phyloP scores from a whole-genome alignment of 2,888 invertebrate species.

The Myopa tessellatipennis region DNA sequence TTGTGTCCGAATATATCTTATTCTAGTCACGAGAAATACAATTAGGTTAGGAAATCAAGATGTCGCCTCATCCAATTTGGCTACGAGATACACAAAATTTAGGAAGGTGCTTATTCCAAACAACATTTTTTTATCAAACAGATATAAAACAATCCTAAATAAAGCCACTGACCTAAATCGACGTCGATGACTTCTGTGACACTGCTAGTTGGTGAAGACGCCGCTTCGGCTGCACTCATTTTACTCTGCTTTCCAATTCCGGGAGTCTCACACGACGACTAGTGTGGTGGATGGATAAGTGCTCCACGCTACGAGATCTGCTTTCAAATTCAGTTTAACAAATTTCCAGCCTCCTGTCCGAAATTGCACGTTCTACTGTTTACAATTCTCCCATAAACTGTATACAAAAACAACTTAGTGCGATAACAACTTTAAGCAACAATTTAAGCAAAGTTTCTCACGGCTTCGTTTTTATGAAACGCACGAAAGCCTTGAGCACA shows the following conservation, averaged over 20 bases:
- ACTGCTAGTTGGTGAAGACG: neutral
- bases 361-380: neutral
- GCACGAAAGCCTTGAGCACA: slow-evolving; percentile 26
- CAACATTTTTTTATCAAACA: neutral
- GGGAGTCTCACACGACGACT: neutral
- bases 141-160: neutral
- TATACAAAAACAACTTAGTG: neutral
- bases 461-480: neutral
- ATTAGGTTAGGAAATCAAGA: slow-evolving; percentile 33
- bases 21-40: slow-evolving; percentile 4
- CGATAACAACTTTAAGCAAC: neutral
- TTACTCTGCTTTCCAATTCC: slow-evolving; percentile 2
- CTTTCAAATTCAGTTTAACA: too few species aligned
- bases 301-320: too few species aligned
- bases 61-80: slow-evolving; percentile 10
- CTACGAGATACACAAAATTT: slow-evolving; percentile 24
- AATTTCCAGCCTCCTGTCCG: too few species aligned
- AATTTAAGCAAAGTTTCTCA: slow-evolving; percentile 8
- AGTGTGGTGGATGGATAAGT: too few species aligned
- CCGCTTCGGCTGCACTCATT: neutral
- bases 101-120: neutral
- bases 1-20: neutral
- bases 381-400: neutral
- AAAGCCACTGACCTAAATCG: slow-evolving; percentile 17
- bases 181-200: neutral